Base-by-base conservation (phyloP, 2,888 invertebrate genomes). In the Brachypalpus laphriformis region DNA sequence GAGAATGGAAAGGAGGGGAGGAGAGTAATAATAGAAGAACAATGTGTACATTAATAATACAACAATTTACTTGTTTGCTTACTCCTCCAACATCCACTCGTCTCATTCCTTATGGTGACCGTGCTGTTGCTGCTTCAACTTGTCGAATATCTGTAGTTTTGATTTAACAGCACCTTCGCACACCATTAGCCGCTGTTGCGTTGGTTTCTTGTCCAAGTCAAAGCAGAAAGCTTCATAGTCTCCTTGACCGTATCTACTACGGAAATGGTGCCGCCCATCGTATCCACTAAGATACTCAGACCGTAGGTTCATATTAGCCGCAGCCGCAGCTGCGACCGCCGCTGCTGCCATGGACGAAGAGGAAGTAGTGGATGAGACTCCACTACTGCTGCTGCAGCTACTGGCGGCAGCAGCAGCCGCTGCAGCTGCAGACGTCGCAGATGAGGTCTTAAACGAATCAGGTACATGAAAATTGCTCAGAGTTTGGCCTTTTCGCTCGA, bases 141-240 rank as follows among this genome's bases (percentile, higher is more conserved):
- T 96, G 92, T 97, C 97, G 92, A 97, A 97, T 45, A 97, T 94
- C 87, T 96, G 96, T 90, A 97, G 93, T 92, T 97, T 97, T 66
- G 96, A 97, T 89, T 95, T 94, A 80, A 97, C 97, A 65, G 97
- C 97, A 87, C 97, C 97, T 90, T 97, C 97, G 92, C 97, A 97
- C 37, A 97, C 94, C 90, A 95, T 94, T 87, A 97, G 93, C 54
- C 96, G 92, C 89, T 94, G 95, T 87, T 94, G 94, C 37, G 93
- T 93, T 34, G 92, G 90, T 72, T 91, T 91, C 77, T 91, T 92
- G 81, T 92, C 92, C 86, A 92, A 86, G 47, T 92, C 92, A 11
- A 92, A 90, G 87, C 92, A 92, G 78, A 92, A 89, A 1, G 90
- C 89, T 72, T 91, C 91, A 72, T 91, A 91, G 31, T 85, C 85